A percentile compares a stretch with the other conserved stretches of the same genome.
phyloP scores from a whole-genome alignment of 2,113 vertebrate species.

The Agapornis roseicollis region DNA sequence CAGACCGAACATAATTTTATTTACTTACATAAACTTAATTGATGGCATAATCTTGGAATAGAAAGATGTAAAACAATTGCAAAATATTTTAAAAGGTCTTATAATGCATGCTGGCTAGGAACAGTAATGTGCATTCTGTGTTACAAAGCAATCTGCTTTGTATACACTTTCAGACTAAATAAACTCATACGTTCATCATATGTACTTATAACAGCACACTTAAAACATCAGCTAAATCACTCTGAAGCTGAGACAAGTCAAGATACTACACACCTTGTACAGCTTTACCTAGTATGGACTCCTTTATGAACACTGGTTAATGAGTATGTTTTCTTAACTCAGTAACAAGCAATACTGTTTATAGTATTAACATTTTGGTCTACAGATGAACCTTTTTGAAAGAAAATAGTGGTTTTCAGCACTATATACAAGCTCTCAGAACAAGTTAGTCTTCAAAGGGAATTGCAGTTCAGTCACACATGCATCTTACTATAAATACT shows the following conservation, averaged over 20 bases:
- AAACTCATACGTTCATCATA: not conserved
- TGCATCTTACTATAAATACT: not conserved
- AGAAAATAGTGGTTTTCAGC: not conserved
- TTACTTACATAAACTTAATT: constrained; percentile 1
- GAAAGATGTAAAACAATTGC: constrained; percentile 39
- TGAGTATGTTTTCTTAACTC: not conserved
- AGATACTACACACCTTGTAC: not conserved
- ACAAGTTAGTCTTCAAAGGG: not conserved
- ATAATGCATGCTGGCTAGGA: not conserved
- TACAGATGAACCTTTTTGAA: not conserved
- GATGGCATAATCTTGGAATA: constrained; percentile 2
- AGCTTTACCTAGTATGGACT: not conserved
- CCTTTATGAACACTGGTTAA: not conserved
- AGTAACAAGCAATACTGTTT: not conserved
- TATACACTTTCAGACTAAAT: not conserved
- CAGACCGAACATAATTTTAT: not conserved
- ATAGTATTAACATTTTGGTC: not conserved
- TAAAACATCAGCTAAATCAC: constrained; percentile 8
- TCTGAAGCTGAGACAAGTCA: constrained; percentile 9
- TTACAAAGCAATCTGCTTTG: not conserved
- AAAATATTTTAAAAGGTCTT: constrained; percentile 19
- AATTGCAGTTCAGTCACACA: fast-evolving
- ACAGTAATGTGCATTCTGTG: not conserved
- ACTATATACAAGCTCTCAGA: fast-evolving
- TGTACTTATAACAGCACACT: not conserved